Base-by-base conservation (phyloP, 1,140 invertebrate species). In the Aethina tumida region DNA sequence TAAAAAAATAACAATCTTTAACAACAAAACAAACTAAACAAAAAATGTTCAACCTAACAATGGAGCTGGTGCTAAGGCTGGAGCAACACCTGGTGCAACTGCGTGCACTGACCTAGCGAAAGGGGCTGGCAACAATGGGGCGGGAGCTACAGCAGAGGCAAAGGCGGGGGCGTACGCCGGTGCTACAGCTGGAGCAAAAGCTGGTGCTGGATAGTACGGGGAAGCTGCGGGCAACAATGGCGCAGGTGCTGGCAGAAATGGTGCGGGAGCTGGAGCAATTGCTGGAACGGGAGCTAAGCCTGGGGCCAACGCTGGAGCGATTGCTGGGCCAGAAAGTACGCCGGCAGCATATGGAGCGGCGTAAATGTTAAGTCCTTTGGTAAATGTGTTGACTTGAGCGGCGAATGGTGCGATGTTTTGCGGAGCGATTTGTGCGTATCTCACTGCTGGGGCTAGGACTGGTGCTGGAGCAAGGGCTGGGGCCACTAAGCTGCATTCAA, bases 341-440 rank as follows among this genome's bases (percentile, higher is more conserved):
- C 49, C 49, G 5, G 49, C 48, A n/a, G 49, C 49, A 19, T 46
- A 52, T 4, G 49, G 49, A 14, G 50, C 50, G 13, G 48, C 41
- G 12, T 39, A 49, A 6, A 52, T 47, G 14, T 49, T 43, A 1
- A 52, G 32, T 18, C 48, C 48, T 32, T 20, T 41, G 0, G 43
- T 47, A 18, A 50, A 52, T 3, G 50, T 52, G 34, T 30, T 52
- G n/a, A 52, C 47, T 50, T 49, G 47, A 4, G 47, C 50, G 22
- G 50, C 45, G 21, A 52, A 52, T 10, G 50, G 50, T 17, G 41
- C 21, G 1, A 49, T 37, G 19, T 41, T 52, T 30, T 39, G 50
- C n/a, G 50, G 50, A 28, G 47, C 41, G 12, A 52, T 28, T 35
- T 34, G 22, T 4, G 47, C 40, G 29, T 52, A 52, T 19, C 43